Conservation (phyloP, 2,888 invertebrate genomes). For the Lasioglossum figueresi region DNA sequence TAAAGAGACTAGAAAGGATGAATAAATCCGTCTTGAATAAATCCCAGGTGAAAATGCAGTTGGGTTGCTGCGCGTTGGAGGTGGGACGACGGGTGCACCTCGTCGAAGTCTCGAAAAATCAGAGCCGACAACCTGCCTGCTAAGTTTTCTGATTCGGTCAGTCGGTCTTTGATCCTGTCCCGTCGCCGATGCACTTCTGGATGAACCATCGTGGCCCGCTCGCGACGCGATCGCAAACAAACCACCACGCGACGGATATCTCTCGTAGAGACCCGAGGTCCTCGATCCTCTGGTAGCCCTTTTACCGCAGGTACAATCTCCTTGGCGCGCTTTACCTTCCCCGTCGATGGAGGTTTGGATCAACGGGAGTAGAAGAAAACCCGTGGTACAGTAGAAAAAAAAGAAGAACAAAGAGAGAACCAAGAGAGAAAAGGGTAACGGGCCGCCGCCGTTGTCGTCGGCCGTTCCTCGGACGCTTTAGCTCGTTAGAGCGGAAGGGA, state of each 20-base stretch:
- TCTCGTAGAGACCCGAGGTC: not conserved
- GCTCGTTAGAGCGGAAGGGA: slow-evolving; percentile 69
- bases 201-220: slow-evolving; percentile 4
- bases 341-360: slow-evolving; percentile 31
- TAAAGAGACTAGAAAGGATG: not conserved
- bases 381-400: not conserved
- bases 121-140: slow-evolving; percentile 4
- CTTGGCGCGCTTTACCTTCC: slow-evolving; percentile 40
- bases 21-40: not conserved
- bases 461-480: slow-evolving; percentile 60
- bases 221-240: slow-evolving; percentile 14
- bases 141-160: not conserved
- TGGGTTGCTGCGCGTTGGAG: not conserved
- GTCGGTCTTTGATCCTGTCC: slow-evolving; percentile 23
- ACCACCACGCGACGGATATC: not conserved
- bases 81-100: not conserved
- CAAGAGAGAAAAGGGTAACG: slow-evolving; percentile 33
- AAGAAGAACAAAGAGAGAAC: not conserved
- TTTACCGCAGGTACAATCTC: slow-evolving; percentile 10
- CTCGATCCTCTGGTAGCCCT: not conserved
- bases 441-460: slow-evolving; percentile 56
- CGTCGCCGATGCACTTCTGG: slow-evolving; percentile 8
- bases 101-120: not conserved
- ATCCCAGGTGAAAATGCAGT: not conserved
- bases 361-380: not conserved